Evolutionary conservation across 1,140 invertebrate species (phyloP), one percentile per base, ranked within the genome.

Genomic region (Zophobas atratus): DNA sequence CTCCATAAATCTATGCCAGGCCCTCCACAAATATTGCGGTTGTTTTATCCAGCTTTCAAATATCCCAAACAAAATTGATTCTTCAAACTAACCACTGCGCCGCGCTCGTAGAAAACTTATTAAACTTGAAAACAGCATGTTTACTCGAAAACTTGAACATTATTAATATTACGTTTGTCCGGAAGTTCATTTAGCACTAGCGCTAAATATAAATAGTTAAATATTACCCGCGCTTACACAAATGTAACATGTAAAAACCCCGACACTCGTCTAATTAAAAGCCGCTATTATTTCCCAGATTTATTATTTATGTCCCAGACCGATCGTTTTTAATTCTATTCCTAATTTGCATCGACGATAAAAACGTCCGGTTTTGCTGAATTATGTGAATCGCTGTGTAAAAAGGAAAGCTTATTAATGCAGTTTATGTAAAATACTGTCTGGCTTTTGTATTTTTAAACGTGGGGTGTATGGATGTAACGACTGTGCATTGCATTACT

Each of bases 361-460:
- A 60, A 60, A 1, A 39, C 6, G 35, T 39, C 35, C n/a, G 6
- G 20, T n/a, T 53, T 53, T 4, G 3, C 43, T 46, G 35, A 60
- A 60, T 60, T 38, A 60, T 46, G 39, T 67, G 2, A 20, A 67
- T 38, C 36, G 33, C 35, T 5, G 2, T 51, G 49, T 51, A 6
- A 51, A 20, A 51, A 51, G 6, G n/a, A 51, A 51, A 20, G 49
- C 4, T 2, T n/a, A 63, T 63, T 63, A 63, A 38, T 63, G 57
- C 57, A 63, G 35, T 63, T 39, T 63, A 63, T 63, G 57, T 39
- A 63, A 63, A 63, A 39, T 43, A 1, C n/a, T 41, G 6, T 6
- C 60, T 5, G 38, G 38, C 38, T 36, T 67, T 67, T 67, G 60
- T 67, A 67, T 43, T 43, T 57, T 57, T 67, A 67, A 67, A 67